Percentiles rank a stretch among this genome's conserved stretches.
These are phyloP conservation scores for Myodes glareolus DNA, from an alignment of 2,113 vertebrate species.

Conservation along the genomic window DNA sequence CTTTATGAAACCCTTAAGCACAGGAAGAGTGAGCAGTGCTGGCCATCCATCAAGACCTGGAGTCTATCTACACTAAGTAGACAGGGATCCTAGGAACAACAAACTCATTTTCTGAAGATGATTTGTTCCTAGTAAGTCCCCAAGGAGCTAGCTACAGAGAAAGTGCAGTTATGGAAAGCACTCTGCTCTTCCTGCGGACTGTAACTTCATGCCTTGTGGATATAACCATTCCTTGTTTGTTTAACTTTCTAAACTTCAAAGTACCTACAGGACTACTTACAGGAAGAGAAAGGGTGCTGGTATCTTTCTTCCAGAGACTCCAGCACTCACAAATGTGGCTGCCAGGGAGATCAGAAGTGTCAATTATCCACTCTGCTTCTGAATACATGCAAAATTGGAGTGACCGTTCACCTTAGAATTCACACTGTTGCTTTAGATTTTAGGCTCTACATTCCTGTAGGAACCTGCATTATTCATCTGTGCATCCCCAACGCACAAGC, in stretches of 20 bases:
- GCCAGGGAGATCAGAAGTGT: background rate
- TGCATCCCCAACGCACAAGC: background rate
- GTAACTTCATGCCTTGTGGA: slow-evolving; percentile 18
- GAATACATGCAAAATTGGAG: background rate
- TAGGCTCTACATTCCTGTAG: background rate
- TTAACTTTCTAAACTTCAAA: slow-evolving; percentile 32
- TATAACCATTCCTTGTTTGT: background rate
- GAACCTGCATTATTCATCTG: background rate
- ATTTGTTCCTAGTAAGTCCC: background rate
- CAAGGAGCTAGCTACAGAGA: background rate
- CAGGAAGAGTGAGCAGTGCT: background rate
- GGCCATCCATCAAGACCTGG: background rate
- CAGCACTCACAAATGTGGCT: background rate
- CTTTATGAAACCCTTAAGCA: background rate
- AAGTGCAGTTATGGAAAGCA: background rate
- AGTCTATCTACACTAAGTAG: background rate
- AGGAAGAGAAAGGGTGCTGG: background rate
- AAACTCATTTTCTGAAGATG: background rate
- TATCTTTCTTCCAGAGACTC: background rate
- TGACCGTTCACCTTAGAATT: background rate
- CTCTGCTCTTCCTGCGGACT: background rate
- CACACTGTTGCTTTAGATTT: background rate
- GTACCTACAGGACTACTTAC: background rate
- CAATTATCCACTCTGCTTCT: background rate
- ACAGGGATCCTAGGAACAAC: background rate